Base-by-base conservation (phyloP, 2,888 invertebrate genomes). In the Arge pagana region DNA sequence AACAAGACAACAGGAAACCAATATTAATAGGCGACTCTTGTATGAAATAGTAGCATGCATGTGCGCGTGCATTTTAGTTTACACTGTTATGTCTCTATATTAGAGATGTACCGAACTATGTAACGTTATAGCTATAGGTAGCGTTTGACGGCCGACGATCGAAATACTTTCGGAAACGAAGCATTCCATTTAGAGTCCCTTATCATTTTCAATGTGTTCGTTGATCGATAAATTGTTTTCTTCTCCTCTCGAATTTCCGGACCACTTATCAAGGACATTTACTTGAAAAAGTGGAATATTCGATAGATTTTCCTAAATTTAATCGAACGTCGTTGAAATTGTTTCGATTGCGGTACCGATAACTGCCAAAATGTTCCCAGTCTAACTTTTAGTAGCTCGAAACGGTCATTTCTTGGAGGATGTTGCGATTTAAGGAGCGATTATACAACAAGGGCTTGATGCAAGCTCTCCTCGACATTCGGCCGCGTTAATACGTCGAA, bases 41-140 rank as follows among this genome's bases (percentile, higher is more conserved):
- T n/a, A n/a, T n/a, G n/a, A n/a, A n/a, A n/a, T n/a, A n/a, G n/a
- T n/a, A n/a, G 7, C n/a, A 23, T 21, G 23, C 39, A 13, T 39
- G 21, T 13, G 23, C 15, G 23, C 39, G 23, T 23, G n/a, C 3
- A 39, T n/a, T 26, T 10, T 3, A 26, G n/a, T 26, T 26, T 3
- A 26, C 10, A 53, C 48, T 39, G 54, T 37, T 50, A 52, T 56
- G 61, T 66, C 68, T 70, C 70, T 70, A 70, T 66, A 70, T 70
- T 70, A 70, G 70, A 70, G 70, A 59, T 54, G 48, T 50, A 21
- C 23, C 5, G 23, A 13, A 15, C 28, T 45, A 48, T 48, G 39
- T 31, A 31, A 11, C 8, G n/a, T 26, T 26, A 10, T 3, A 26
- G 28, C 28, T 26, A 26, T 26, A 26, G 28, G n/a, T 10, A 19